phyloP scores from a whole-genome alignment of 2,797 vertebrate genomes.

The Oryzias sinensis region DNA sequence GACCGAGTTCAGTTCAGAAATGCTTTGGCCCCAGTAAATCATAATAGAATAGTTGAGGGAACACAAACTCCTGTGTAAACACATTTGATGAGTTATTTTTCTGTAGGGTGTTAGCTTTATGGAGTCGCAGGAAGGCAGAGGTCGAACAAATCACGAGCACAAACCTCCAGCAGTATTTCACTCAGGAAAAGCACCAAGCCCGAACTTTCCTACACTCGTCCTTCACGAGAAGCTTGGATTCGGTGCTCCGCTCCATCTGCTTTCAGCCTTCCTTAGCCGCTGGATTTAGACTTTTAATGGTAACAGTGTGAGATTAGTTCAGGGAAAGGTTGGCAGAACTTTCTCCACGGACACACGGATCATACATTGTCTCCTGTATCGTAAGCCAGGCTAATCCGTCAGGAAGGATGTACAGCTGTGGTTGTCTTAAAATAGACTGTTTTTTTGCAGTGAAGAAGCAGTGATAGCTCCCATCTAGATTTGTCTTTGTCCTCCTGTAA shows the following conservation, averaged over 20 bases:
- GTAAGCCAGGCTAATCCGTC: conserved; percentile 47
- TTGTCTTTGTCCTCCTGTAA: conserved; percentile 22
- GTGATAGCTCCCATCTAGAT: conserved; percentile 17
- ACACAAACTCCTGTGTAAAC: conserved; percentile 72
- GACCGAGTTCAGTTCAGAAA: conserved; percentile 54
- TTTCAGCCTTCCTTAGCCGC: conserved; percentile 54
- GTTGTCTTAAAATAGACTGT: conserved; percentile 37
- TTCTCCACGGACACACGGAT: conserved; percentile 36
- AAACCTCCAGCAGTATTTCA: conserved; percentile 35
- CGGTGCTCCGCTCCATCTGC: conserved; percentile 29
- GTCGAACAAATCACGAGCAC: conserved; percentile 49
- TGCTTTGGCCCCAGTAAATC: conserved; percentile 56
- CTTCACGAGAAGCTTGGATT: conserved; percentile 37
- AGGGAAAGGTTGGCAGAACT: conserved; percentile 42
- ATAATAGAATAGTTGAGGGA: conserved; percentile 61
- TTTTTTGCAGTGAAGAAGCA: conserved; percentile 23
- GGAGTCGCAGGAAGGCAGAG: conserved; percentile 50
- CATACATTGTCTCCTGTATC: conserved; percentile 49
- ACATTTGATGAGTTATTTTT: conserved; percentile 78
- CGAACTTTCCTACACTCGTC: conserved; percentile 44
- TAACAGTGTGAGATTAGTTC: conserved; percentile 57
- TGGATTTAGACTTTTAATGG: conserved; percentile 54
- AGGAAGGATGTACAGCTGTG: conserved; percentile 26
- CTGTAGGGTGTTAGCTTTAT: conserved; percentile 50
- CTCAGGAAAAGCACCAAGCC: conserved; percentile 23